phyloP scores from a whole-genome alignment of 2,888 invertebrate genomes.

The Rambutsinella grinnellia region DNA sequence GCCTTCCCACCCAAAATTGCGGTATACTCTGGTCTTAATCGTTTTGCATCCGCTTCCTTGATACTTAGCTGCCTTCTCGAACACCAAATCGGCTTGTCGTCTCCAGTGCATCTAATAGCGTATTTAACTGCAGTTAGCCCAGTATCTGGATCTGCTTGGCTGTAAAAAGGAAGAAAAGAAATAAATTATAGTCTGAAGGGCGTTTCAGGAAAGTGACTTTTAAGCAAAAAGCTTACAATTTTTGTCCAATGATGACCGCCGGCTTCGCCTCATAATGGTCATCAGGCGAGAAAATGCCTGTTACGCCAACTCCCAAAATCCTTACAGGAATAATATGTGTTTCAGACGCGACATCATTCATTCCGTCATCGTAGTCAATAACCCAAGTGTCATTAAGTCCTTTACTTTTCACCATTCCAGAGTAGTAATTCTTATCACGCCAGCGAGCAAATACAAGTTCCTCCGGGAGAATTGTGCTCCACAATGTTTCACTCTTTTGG shows the following conservation, averaged over 20 bases:
- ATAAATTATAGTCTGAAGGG: background rate
- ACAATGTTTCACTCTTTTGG: conserved; percentile 35
- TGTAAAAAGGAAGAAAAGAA: conserved; percentile 4
- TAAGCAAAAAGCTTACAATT: conserved; percentile 56
- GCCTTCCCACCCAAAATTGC: conserved; percentile 46
- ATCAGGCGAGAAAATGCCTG: conserved; percentile 62
- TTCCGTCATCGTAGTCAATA: conserved; percentile 76
- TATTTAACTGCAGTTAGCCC: conserved; percentile 41
- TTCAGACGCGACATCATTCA: conserved; percentile 64
- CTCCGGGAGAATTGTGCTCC: conserved; percentile 37
- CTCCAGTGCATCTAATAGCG: conserved; percentile 38
- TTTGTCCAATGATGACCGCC: conserved; percentile 61
- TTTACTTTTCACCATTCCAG: conserved; percentile 75
- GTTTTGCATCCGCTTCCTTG: conserved; percentile 61
- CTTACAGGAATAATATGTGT: conserved; percentile 64
- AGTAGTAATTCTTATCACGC: conserved; percentile 79
- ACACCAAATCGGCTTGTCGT: conserved; percentile 48
- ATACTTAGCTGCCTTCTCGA: conserved; percentile 60
- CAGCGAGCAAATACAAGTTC: conserved; percentile 75
- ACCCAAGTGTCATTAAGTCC: conserved; percentile 74
- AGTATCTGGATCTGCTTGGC: conserved; percentile 33
- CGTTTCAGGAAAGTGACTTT: background rate
- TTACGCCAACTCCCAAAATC: conserved; percentile 56
- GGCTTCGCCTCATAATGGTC: conserved; percentile 52
- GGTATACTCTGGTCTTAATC: conserved; percentile 51